Percentiles rank a stretch among this genome's conserved stretches.
Evolutionary conservation across 92 coral and sea anemone genomes (phyloP).

Genomic region (Scolanthus callimorphus): DNA sequence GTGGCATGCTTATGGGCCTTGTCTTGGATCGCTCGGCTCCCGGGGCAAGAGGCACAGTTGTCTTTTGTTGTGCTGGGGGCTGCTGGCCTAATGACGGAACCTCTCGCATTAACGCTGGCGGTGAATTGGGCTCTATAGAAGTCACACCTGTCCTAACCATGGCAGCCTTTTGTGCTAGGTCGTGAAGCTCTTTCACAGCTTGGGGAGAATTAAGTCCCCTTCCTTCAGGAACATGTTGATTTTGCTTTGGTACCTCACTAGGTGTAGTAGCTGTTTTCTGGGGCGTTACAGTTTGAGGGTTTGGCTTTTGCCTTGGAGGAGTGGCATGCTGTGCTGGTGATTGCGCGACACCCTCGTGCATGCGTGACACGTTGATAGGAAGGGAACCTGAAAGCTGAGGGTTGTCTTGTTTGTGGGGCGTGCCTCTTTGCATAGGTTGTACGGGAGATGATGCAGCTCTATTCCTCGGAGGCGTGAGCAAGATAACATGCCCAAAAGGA

Average conservation of each 20-base stretch:
- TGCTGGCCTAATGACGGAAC: background rate
- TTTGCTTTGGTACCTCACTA: too few species aligned
- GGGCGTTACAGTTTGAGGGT: background rate
- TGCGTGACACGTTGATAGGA: slow-evolving; percentile 7
- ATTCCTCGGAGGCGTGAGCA: slow-evolving; percentile 17
- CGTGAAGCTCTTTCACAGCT: background rate
- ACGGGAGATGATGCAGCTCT: slow-evolving; percentile 15
- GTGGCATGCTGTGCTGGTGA: background rate
- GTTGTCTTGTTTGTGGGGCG: background rate
- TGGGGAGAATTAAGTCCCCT: background rate
- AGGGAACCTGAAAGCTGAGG: slow-evolving; percentile 2
- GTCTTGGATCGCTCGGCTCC: background rate
- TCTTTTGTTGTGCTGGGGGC: background rate
- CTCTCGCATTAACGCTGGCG: too few species aligned
- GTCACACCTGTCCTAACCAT: background rate
- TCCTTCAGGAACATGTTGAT: background rate
- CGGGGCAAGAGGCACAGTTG: background rate
- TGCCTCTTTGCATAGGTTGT: background rate
- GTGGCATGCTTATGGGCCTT: slow-evolving; percentile 4
- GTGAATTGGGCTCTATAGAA: background rate
- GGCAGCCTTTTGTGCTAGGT: slow-evolving; percentile 1
- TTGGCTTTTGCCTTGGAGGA: background rate
- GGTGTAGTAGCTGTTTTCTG: too few species aligned
- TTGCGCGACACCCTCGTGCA: background rate
- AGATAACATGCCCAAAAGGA: slow-evolving; percentile 31